Conservation (phyloP, 2,797 vertebrate genomes). For the Heteromormyrus szaboi region DNA sequence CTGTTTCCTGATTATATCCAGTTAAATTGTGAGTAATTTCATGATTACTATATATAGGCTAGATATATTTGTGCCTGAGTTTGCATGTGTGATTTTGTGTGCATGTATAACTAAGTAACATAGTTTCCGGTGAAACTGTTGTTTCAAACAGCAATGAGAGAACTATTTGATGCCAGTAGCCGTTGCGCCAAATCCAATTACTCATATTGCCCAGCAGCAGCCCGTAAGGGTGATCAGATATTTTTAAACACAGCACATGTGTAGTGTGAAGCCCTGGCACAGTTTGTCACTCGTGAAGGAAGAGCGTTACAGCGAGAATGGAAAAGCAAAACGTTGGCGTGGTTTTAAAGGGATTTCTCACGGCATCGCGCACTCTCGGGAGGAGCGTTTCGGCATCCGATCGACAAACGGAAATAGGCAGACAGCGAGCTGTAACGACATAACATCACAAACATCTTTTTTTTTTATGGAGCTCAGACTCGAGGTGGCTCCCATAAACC, state of each 20-base stretch:
- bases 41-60: not conserved
- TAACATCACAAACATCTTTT: not conserved
- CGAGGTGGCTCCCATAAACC: not conserved
- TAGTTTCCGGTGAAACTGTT: not conserved
- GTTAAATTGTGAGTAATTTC: not conserved
- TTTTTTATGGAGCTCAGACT: not conserved
- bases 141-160: not conserved
- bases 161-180: not conserved
- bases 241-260: slow-evolving; percentile 6
- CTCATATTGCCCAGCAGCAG: not conserved
- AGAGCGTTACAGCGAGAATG: not conserved
- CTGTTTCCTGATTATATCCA: not conserved
- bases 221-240: not conserved
- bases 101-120: not conserved
- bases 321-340: not conserved
- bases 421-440: not conserved
- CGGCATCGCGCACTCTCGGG: not conserved
- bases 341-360: not conserved
- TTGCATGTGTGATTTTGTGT: not conserved
- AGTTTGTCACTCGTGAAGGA: not conserved
- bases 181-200: not conserved
- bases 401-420: not conserved
- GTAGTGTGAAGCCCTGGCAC: not conserved
- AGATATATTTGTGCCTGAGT: not conserved
- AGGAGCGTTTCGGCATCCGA: not conserved